Base-by-base conservation (phyloP, 2,113 vertebrate species). In the Semnornis frantzii region DNA sequence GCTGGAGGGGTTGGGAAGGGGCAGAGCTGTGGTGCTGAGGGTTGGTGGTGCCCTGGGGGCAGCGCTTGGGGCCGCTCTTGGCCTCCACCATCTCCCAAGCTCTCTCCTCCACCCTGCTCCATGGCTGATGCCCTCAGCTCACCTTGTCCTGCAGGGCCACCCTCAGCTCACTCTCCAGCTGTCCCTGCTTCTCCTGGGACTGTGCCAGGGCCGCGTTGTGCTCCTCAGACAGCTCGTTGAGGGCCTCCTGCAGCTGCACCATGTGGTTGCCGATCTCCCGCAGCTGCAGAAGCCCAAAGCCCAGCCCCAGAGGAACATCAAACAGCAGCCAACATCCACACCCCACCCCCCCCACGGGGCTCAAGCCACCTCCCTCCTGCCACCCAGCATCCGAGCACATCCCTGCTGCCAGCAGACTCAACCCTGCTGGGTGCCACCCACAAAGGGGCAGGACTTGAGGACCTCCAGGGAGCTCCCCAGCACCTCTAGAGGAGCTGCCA, bases 111-210 rank as follows among this genome's bases (percentile, higher is more conserved):
- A 64, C 7, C 25, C 64, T 11, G 30, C 30, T 27, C 60, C 24
- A 16, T 11, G 10, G 33, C 37, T 8, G 42, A 42, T 37, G 34
- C 9, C 24, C 13, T 8, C 44, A 7, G 15, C 85, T 96, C 76
- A 99, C 99, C 98, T 98, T 99, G 77, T 99, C 97, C 30, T 98
- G 95, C 11, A 98, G 88, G 27, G 98, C 97, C 34, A 95, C 80
- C 31, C 39, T 69, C 24, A 99, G 98, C 21, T 99, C 98, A 2
- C 70, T 97, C 92, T 98, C 97, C 13, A 99, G 96, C 14, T 90
- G 83, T 8, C 23, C 89, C 55, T 95, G 97, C 91, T 97, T 97
- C 34, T 94, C 96, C 27, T 37, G 81, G 30, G 98, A 98, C 55
- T 98, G 96, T 19, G 66, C 92, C 93, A 98, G 83, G 48, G 98